Percentiles rank a stretch among this genome's conserved stretches.
Conservation (phyloP, 1,140 invertebrate species). For the Drosophila parabipectinata region DNA sequence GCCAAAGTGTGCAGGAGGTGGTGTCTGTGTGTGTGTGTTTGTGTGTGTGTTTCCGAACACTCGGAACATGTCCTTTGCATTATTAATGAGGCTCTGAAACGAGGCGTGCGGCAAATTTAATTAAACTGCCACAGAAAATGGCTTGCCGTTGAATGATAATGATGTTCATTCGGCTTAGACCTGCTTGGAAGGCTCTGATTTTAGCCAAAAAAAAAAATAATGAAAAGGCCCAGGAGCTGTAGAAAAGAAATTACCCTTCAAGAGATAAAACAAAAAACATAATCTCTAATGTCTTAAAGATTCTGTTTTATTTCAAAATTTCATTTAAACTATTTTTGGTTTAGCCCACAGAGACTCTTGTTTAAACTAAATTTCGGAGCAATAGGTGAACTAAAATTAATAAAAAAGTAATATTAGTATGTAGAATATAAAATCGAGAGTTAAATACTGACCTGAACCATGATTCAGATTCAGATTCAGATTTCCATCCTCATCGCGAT, state of each 20-base stretch:
- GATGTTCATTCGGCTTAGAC: slow-evolving; percentile 34
- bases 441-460: too few relatives aligned
- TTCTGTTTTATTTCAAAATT: too few relatives aligned
- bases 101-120: slow-evolving; percentile 62
- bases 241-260: neutral
- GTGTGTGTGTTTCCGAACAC: neutral
- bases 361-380: too few relatives aligned
- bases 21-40: neutral
- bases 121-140: slow-evolving; percentile 61
- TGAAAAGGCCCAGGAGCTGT: neutral
- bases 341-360: too few relatives aligned
- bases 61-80: slow-evolving; percentile 57
- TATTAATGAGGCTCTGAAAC: slow-evolving; percentile 64
- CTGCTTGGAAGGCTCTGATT: slow-evolving; percentile 23
- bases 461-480: too few relatives aligned
- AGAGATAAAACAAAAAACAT: neutral
- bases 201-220: slow-evolving; percentile 12
- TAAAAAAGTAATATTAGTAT: too few relatives aligned
- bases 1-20: neutral
- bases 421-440: too few relatives aligned
- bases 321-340: too few relatives aligned
- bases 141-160: slow-evolving; percentile 35
- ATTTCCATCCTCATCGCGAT: too few relatives aligned
- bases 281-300: too few relatives aligned
- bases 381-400: too few relatives aligned